These are phyloP conservation scores for Drosophila mercatorum DNA, from an alignment of 2,888 invertebrate genomes.

Conservation along the genomic window DNA sequence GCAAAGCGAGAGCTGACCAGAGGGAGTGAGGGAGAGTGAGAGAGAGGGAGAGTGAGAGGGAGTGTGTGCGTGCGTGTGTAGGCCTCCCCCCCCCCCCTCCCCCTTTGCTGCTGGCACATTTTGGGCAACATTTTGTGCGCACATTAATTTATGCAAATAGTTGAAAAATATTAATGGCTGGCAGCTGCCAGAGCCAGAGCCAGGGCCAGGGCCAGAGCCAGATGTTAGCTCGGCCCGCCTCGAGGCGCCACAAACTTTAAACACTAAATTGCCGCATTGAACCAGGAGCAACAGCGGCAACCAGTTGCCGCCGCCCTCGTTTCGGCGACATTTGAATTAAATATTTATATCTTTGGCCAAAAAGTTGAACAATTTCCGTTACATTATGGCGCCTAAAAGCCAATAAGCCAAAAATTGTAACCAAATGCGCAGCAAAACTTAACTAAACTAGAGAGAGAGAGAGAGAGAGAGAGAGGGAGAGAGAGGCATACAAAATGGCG, in stretches of 20 bases:
- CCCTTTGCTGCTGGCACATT: conserved; percentile 51
- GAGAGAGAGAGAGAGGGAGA: no score
- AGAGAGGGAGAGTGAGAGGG: not conserved
- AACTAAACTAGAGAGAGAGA: conserved; percentile 18
- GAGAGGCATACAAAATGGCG: conserved; percentile 60
- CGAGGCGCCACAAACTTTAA: conserved; percentile 7
- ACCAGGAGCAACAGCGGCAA: conserved; percentile 23
- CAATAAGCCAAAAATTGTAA: conserved; percentile 63
- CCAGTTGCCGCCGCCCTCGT: conserved; percentile 33
- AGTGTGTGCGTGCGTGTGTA: not conserved
- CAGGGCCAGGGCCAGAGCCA: not conserved
- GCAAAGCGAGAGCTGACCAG: conserved; percentile 45
- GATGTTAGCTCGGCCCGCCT: not conserved
- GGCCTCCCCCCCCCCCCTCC: not conserved
- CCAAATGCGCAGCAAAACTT: conserved; percentile 49
- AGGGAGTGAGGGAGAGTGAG: not conserved
- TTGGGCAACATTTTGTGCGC: conserved; percentile 74
- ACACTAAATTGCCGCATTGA: conserved; percentile 53
- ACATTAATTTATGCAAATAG: conserved; percentile 79
- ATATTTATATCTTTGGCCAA: conserved; percentile 69
- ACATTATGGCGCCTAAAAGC: conserved; percentile 72
- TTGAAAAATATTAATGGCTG: conserved; percentile 77
- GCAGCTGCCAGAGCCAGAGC: conserved; percentile 43
- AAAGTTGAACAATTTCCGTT: conserved; percentile 76
- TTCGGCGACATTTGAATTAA: conserved; percentile 64